Percentiles rank a stretch among this genome's conserved stretches.
phyloP scores from a whole-genome alignment of 2,797 vertebrate species.

The Brachyalestes nurse region DNA sequence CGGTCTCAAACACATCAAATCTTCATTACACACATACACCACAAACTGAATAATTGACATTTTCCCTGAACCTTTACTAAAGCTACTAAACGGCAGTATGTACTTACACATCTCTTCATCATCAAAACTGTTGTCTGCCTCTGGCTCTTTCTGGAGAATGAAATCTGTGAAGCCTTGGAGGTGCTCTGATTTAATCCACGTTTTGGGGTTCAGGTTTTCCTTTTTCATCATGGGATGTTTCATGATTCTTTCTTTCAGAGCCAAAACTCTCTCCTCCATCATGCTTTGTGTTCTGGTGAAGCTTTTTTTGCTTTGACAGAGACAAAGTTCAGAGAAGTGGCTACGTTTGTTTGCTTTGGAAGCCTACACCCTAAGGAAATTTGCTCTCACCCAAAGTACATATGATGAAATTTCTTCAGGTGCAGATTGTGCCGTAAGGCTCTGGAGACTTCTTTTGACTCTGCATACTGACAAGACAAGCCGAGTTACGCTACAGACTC shows the following conservation, averaged over 20 bases:
- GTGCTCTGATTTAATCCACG: constrained; percentile 67
- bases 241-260: constrained; percentile 61
- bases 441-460: background rate
- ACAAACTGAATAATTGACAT: too few relatives aligned
- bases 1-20: too few relatives aligned
- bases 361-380: constrained; percentile 67
- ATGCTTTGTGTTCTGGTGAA: background rate
- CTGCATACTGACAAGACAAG: background rate
- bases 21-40: too few relatives aligned
- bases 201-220: constrained; percentile 70
- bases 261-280: constrained; percentile 68
- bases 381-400: constrained; percentile 23
- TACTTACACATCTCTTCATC: constrained; percentile 81
- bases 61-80: background rate
- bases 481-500: background rate
- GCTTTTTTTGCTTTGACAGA: constrained; percentile 22
- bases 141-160: constrained; percentile 61
- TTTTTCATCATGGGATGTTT: constrained; percentile 66
- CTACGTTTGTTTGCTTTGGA: constrained; percentile 69
- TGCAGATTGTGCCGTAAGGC: background rate
- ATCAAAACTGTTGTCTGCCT: constrained; percentile 72
- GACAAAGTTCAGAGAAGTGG: constrained; percentile 35
- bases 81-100: too few relatives aligned
- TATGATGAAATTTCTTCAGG: background rate
- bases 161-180: constrained; percentile 72